Conservation (phyloP, 2,797 vertebrate genomes). For the Triplophysa yarkandensis region DNA sequence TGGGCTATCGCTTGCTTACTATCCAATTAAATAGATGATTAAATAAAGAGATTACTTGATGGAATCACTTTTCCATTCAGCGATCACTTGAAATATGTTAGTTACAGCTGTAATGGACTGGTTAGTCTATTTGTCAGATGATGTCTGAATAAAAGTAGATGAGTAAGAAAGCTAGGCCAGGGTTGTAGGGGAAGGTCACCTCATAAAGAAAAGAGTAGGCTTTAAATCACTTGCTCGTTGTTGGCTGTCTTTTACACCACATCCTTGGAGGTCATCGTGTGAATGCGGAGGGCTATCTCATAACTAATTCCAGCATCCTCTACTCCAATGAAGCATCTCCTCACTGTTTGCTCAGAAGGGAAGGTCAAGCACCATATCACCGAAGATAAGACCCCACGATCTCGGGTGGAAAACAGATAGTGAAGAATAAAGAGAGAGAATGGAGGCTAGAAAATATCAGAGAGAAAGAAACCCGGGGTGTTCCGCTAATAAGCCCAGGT, state of each 20-base stretch:
- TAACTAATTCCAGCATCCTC: slow-evolving; percentile 45
- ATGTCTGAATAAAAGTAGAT: slow-evolving; percentile 33
- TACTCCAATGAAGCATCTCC: slow-evolving; percentile 21
- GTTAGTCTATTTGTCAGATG: slow-evolving; percentile 26
- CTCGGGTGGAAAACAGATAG: slow-evolving; percentile 28
- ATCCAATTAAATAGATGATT: slow-evolving; percentile 12
- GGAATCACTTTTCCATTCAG: not conserved
- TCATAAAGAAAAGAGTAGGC: slow-evolving; percentile 29
- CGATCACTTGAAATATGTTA: not conserved
- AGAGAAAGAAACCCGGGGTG: not conserved
- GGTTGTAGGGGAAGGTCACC: slow-evolving; percentile 46
- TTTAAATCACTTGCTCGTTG: slow-evolving; percentile 47
- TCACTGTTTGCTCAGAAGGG: slow-evolving; percentile 8
- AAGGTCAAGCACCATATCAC: slow-evolving; percentile 55
- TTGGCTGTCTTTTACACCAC: slow-evolving; percentile 42
- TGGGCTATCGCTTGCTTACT: not conserved
- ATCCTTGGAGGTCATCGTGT: slow-evolving; percentile 41
- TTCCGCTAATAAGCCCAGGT: slow-evolving; percentile 27
- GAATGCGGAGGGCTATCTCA: slow-evolving; percentile 38
- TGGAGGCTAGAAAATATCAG: not conserved
- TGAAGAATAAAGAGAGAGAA: not conserved
- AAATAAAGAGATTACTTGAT: not conserved
- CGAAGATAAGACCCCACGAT: slow-evolving; percentile 31
- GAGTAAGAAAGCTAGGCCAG: slow-evolving; percentile 36
- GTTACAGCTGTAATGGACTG: slow-evolving; percentile 9